These are phyloP conservation scores for Calephelis nemesis DNA, from an alignment of 1,140 invertebrate species.

Conservation along the genomic window DNA sequence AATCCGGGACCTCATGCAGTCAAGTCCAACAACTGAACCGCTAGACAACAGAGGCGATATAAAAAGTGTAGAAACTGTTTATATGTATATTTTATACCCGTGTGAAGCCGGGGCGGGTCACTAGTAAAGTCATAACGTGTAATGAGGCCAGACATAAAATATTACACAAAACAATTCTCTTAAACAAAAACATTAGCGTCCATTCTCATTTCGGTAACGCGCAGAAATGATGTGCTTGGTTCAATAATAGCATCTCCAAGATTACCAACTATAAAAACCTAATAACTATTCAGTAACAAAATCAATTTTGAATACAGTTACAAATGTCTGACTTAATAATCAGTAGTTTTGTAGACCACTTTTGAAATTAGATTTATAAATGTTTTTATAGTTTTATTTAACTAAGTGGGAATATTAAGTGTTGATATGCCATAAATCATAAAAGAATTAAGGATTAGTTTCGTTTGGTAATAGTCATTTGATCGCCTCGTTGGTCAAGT, in stretches of 20 bases:
- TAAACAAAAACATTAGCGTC: slow-evolving; percentile 52
- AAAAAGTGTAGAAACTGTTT: no score
- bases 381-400: slow-evolving; percentile 17
- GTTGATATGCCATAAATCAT: slow-evolving; percentile 4
- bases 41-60: no score
- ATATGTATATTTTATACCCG: no score
- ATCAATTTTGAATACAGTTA: slow-evolving; percentile 72
- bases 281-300: slow-evolving; percentile 67
- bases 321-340: slow-evolving; percentile 42
- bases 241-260: slow-evolving; percentile 52
- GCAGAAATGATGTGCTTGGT: slow-evolving; percentile 53
- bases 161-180: slow-evolving; percentile 43
- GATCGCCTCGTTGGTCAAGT: no score
- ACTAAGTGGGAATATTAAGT: slow-evolving; percentile 9
- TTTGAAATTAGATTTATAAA: slow-evolving; percentile 16
- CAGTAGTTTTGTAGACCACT: slow-evolving; percentile 7
- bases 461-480: no score
- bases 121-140: not conserved
- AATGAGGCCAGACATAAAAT: slow-evolving; percentile 5
- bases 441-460: not conserved
- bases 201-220: slow-evolving; percentile 57
- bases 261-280: slow-evolving; percentile 66
- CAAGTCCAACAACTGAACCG: no score
- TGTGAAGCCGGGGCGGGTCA: no score
- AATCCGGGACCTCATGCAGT: no score